A percentile compares a stretch with the other conserved stretches of the same genome.
Conservation (phyloP, 30 jellyfish, hydroid and myxozoan species). For the Hydra vulgaris region DNA sequence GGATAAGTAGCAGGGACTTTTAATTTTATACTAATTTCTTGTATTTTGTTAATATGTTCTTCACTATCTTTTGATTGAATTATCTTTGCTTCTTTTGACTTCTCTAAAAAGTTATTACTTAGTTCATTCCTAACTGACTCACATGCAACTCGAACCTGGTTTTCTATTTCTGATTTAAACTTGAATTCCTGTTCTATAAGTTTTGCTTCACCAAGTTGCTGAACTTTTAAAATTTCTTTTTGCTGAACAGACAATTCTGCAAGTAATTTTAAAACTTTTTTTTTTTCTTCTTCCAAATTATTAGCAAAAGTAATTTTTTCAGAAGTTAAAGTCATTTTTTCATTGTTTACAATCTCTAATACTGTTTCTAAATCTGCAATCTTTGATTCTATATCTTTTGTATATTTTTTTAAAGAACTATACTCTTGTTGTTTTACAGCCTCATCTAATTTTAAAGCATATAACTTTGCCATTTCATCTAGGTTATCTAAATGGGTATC, state of each 20-base stretch:
- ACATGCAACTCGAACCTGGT: background rate
- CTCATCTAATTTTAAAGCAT: slow-evolving; percentile 40
- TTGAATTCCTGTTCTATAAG: background rate
- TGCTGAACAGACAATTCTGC: background rate
- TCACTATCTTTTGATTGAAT: background rate
- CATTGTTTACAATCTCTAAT: slow-evolving; percentile 43
- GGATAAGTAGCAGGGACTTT: slow-evolving; percentile 10
- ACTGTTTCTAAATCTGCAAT: slow-evolving; percentile 46
- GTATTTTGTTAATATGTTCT: background rate
- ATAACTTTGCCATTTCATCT: slow-evolving; percentile 44
- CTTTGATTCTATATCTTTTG: slow-evolving; percentile 41
- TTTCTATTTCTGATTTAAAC: slow-evolving; percentile 13
- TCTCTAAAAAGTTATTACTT: background rate
- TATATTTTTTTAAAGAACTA: slow-evolving; percentile 45
- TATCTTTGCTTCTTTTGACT: background rate
- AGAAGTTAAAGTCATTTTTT: slow-evolving; percentile 17
- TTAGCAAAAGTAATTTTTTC: slow-evolving; percentile 7
- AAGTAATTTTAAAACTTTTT: slow-evolving; percentile 7
- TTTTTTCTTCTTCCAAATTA: slow-evolving; percentile 11
- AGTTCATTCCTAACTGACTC: background rate
- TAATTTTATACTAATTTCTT: slow-evolving; percentile 8
- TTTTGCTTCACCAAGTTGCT: background rate
- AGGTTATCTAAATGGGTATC: background rate
- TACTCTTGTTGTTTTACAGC: slow-evolving; percentile 44
- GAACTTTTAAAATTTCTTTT: background rate